Percentiles rank a stretch among this genome's conserved stretches.
phyloP scores from a whole-genome alignment of 2,113 vertebrate species.

The Aegithalos caudatus region DNA sequence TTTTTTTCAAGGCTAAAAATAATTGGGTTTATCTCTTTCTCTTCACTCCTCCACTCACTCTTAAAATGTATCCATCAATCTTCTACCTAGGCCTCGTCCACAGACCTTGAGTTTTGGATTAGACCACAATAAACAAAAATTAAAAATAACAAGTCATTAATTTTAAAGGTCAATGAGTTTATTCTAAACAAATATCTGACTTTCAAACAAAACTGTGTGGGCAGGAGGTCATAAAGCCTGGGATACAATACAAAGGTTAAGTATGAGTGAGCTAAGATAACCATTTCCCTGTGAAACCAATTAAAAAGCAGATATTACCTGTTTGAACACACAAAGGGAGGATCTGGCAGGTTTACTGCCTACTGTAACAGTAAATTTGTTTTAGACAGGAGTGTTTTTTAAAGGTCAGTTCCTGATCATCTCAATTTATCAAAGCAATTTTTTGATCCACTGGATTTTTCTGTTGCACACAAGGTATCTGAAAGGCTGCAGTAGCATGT shows the following conservation, averaged over 20 bases:
- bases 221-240: background rate
- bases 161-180: background rate
- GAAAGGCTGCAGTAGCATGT: background rate
- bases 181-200: background rate
- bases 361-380: background rate
- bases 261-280: background rate
- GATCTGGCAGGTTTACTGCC: background rate
- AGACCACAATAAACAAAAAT: background rate
- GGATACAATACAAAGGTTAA: conserved; percentile 9
- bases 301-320: conserved; percentile 33
- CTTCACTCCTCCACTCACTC: background rate
- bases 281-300: conserved; percentile 51
- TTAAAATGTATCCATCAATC: background rate
- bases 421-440: conserved; percentile 19
- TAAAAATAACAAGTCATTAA: background rate
- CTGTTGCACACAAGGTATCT: background rate
- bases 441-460: conserved; percentile 56
- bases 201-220: background rate
- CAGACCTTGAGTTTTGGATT: background rate
- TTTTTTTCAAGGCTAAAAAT: background rate
- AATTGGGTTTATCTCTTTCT: background rate
- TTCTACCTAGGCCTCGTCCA: background rate
- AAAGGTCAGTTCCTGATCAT: conserved; percentile 15
- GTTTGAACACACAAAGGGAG: background rate
- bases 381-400: background rate